A percentile compares a stretch with the other conserved stretches of the same genome.
Conservation (phyloP, 2,113 vertebrate genomes). For the Heloderma charlesbogerti region DNA sequence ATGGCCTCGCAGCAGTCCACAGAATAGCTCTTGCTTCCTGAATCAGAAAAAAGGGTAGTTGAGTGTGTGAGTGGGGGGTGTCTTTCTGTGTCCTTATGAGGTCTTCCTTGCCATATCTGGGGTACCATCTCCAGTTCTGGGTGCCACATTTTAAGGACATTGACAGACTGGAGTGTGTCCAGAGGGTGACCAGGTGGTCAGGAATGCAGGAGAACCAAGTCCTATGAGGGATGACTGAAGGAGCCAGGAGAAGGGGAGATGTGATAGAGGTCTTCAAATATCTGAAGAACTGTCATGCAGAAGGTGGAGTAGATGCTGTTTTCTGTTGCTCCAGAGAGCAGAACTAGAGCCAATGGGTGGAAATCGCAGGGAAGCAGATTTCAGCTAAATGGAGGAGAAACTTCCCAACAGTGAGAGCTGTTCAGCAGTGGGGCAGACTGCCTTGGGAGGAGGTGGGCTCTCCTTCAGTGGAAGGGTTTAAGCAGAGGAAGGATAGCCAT, state of each 20-base stretch:
- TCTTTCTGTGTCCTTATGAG: too few species aligned
- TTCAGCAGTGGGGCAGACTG: neutral
- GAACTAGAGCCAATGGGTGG: neutral
- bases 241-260: too few species aligned
- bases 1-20: neutral
- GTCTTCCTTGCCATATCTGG: neutral
- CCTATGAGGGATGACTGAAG: too few species aligned
- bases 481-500: neutral
- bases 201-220: too few species aligned
- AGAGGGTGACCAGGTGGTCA: too few species aligned
- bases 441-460: neutral
- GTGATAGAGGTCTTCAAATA: too few species aligned
- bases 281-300: neutral
- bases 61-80: too few species aligned
- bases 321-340: neutral
- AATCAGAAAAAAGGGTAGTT: neutral
- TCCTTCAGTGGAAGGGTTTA: neutral
- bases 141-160: too few species aligned
- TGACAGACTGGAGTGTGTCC: too few species aligned
- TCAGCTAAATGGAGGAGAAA: neutral
- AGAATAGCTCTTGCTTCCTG: neutral
- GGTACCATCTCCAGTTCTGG: too few species aligned
- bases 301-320: neutral
- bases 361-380: neutral
- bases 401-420: neutral